Evolutionary conservation across 2,113 vertebrate genomes (phyloP), one percentile per base, ranked within the genome.

Genomic region (Cyanoramphus novaezelandiae): DNA sequence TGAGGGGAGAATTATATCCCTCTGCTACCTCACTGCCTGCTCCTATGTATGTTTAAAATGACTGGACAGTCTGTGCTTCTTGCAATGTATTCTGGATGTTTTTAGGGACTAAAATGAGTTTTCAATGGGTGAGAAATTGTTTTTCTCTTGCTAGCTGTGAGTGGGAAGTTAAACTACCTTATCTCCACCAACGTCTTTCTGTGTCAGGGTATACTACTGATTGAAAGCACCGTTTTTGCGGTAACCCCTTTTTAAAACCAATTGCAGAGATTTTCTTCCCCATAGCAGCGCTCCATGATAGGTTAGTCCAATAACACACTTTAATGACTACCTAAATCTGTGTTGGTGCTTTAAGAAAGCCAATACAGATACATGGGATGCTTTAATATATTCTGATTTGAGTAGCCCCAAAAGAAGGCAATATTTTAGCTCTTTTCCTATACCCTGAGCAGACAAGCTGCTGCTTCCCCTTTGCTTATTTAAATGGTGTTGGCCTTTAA

Each of bases 401-500:
- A 70, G 57, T 29, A 60, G 24, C 14, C 59, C 68, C 8, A 28
- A 60, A 82, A 71, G 7, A 23, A 88, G 52, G 17, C 65, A 71
- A 12, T 46, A 63, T 77, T 94, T 94, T 47, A 84, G 20, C 44
- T 93, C 39, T 78, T 94, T 93, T 92, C 72, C 75, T 78, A 64
- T 60, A 88, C 55, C 43, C 57, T 71, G 13, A 87, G 44, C 52
- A 75, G 88, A 79, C 29, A 94, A 86, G 52, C 81, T 95, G 52
- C 62, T 95, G 35, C 72, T 95, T 90, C 41, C 33, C 25, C 9
- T 88, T 96, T 84, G 64, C 65, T 92, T 84, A 93, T 95, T 96
- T 90, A 95, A 92, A 95, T 82, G 72, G 60, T 84, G 86, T 78
- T 96, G 90, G 93, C 95, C 96, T 96, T 95, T 96, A 93, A 94